Base-by-base conservation (phyloP, 2,797 vertebrate genomes). In the Brachymystax lenok region DNA sequence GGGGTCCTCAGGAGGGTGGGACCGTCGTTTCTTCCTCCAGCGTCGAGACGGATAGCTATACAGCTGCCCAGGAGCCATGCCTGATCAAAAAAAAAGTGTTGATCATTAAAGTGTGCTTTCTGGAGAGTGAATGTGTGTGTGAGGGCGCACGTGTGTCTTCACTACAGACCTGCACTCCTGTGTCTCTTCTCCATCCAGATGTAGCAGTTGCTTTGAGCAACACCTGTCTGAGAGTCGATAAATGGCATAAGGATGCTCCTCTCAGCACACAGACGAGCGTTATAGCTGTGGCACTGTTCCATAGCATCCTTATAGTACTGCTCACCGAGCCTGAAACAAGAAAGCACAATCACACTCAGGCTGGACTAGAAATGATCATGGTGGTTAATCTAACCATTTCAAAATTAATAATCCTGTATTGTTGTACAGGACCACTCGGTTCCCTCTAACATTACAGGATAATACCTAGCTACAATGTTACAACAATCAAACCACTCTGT, bases 111-210 rank as follows among this genome's bases (percentile, higher is more conserved):
- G 71, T 59, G n/a, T 61, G n/a, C 16, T 3, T 14, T 21, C 24
- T 16, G 61, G 52, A 3, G 46, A 6, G 40, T 40, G 1, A 17
- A 19, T 33, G 19, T n/a, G 46, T 12, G 21, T 51, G n/a, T 33
- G n/a, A 0, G 0, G 0, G 24, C 2, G 33, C 3, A 2, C 17
- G 59, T n/a, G 24, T 19, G 24, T 28, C n/a, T 68, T 19, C 4
- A 24, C 5, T 27, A 2, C 28, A 50, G 76, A 98, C 97, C 98
- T 90, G 98, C 96, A 64, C 97, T 97, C 0, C 98, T 92, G 88
- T 99, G 97, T 77, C 98, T 94, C 84, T 99, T 99, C 83, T 99
- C 98, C 98, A 99, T 99, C 98, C 98, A 99, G 88, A 99, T 99
- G 82, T 99, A 99, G 89, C 98, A 99, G 91, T 99, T 99, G 86